These are phyloP conservation scores for Papilio dardanus DNA, from an alignment of 1,140 invertebrate species.

Conservation along the genomic window DNA sequence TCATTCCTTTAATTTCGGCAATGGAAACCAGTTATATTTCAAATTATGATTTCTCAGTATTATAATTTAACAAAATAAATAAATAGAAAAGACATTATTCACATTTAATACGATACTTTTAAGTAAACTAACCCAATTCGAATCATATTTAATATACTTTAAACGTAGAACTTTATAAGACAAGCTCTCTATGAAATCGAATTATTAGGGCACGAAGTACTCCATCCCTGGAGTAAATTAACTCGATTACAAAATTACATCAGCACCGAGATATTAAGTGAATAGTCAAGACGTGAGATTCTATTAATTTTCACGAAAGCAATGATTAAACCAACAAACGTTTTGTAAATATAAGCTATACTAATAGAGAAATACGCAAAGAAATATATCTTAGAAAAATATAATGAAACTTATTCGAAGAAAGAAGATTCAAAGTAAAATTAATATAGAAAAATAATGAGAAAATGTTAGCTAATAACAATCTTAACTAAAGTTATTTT, in stretches of 20 bases:
- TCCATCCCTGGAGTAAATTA: background rate
- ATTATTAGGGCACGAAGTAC: background rate
- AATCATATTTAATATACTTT: background rate
- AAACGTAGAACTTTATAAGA: background rate
- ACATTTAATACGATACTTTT: background rate
- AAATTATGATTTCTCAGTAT: no score
- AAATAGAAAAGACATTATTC: background rate
- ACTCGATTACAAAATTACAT: conserved; percentile 20
- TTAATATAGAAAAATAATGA: background rate
- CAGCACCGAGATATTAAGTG: conserved; percentile 4
- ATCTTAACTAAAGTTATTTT: background rate
- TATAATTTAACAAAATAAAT: background rate
- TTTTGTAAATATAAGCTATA: background rate
- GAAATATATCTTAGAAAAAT: background rate
- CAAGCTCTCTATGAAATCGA: conserved; percentile 15
- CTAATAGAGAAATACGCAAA: background rate
- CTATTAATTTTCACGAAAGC: conserved; percentile 6
- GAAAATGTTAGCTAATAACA: background rate
- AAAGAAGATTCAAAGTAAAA: background rate
- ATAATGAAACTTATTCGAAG: background rate
- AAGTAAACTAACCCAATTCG: no score
- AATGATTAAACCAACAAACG: conserved; percentile 5
- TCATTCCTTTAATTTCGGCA: no score
- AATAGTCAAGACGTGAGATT: conserved; percentile 15
- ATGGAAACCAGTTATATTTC: no score